These are phyloP conservation scores for Meiosimyza decipiens DNA, from an alignment of 2,888 invertebrate genomes.

Conservation along the genomic window DNA sequence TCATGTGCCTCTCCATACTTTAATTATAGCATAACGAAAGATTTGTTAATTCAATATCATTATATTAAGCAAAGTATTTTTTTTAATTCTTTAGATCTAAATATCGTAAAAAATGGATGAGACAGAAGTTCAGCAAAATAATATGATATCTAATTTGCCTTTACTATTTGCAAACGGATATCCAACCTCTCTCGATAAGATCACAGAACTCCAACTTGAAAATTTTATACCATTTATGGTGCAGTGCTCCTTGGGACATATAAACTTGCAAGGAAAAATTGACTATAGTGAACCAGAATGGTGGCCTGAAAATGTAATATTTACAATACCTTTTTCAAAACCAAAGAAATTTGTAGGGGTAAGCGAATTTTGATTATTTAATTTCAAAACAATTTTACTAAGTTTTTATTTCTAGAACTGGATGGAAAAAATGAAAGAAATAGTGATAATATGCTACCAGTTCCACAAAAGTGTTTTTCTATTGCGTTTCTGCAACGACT, in stretches of 20 bases:
- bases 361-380: conserved; percentile 48
- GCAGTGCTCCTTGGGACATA: conserved; percentile 78
- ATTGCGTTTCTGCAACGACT: conserved; percentile 76
- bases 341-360: conserved; percentile 69
- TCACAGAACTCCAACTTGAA: conserved; percentile 74
- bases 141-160: conserved; percentile 79
- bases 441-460: conserved; percentile 77
- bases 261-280: conserved; percentile 65
- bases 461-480: conserved; percentile 79
- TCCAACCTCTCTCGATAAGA: conserved; percentile 75
- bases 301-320: conserved; percentile 77
- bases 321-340: conserved; percentile 73
- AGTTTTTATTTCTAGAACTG: conserved; percentile 67
- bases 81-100: conserved; percentile 33
- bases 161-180: conserved; percentile 78
- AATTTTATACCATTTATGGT: conserved; percentile 81
- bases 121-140: conserved; percentile 64
- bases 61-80: no score
- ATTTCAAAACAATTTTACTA: background rate
- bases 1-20: no score
- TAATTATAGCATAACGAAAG: no score
- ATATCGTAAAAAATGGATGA: conserved; percentile 57
- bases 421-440: conserved; percentile 73
- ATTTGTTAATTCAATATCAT: no score
- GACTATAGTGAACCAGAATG: conserved; percentile 73